Percentiles rank a stretch among this genome's conserved stretches.
These are phyloP conservation scores for Drosophila pachea DNA, from an alignment of 1,140 invertebrate species.

Conservation along the genomic window DNA sequence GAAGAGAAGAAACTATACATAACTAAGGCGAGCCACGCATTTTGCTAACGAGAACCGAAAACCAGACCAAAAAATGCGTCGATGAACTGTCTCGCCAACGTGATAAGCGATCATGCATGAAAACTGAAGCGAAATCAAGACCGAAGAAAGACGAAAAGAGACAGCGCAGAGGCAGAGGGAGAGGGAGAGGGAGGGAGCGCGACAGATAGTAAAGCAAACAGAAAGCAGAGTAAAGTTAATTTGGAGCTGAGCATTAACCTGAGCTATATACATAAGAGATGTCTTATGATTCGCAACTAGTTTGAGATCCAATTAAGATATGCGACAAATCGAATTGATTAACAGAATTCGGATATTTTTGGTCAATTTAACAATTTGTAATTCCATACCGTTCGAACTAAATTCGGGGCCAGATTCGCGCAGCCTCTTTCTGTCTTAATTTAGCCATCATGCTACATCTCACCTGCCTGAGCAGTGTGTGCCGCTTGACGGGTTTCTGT, in stretches of 20 bases:
- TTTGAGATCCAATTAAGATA: background rate
- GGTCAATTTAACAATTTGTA: no score
- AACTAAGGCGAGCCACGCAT: conserved; percentile 21
- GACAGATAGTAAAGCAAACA: no score
- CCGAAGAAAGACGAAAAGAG: conserved; percentile 11
- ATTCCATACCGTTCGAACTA: no score
- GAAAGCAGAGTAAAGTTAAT: no score
- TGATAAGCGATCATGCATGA: conserved; percentile 42
- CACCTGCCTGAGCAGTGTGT: background rate
- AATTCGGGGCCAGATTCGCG: no score
- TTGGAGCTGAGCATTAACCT: no score
- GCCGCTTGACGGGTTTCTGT: conserved; percentile 10
- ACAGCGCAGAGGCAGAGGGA: no score
- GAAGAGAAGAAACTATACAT: conserved; percentile 13
- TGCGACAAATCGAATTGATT: no score
- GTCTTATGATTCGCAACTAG: background rate
- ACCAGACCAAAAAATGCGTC: conserved; percentile 6
- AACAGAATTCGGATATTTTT: background rate
- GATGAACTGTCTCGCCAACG: conserved; percentile 10
- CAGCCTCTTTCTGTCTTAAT: background rate
- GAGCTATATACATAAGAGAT: no score
- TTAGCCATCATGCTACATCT: conserved; percentile 5
- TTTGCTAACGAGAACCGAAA: conserved; percentile 20
- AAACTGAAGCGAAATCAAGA: conserved; percentile 17
- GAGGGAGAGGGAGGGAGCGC: no score